phyloP scores from a whole-genome alignment of 2,113 vertebrate genomes.

The Bothrops jararaca region DNA sequence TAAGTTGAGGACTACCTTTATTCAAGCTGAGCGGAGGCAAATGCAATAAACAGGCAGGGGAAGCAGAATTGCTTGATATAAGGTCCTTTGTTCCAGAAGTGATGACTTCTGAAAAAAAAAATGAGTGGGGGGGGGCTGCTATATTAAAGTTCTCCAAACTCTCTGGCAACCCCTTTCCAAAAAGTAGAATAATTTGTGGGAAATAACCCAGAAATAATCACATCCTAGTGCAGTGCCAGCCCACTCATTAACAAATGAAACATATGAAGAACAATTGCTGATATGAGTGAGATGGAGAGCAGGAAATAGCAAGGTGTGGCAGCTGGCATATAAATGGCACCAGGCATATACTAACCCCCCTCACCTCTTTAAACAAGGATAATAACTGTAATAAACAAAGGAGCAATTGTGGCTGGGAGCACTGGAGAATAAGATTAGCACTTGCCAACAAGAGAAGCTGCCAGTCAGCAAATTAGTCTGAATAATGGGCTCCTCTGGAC shows the following conservation, averaged over 20 bases:
- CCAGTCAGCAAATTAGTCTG: not conserved
- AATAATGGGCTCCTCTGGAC: constrained; percentile 14
- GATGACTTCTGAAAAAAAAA: not conserved
- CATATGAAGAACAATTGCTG: constrained; percentile 3
- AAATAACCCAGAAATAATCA: constrained; percentile 13
- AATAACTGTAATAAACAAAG: constrained; percentile 29
- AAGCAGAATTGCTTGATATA: not conserved
- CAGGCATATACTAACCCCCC: not conserved
- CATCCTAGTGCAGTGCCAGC: not conserved
- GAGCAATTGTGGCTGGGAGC: not conserved
- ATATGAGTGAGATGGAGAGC: not conserved
- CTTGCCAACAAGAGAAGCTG: constrained; percentile 5
- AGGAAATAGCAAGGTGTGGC: constrained; percentile 9
- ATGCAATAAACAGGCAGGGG: not conserved
- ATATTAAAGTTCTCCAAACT: not conserved
- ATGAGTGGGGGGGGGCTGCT: not conserved
- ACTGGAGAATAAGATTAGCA: constrained; percentile 8
- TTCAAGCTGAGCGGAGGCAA: not conserved
- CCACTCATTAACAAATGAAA: not conserved
- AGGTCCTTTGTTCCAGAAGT: not conserved
- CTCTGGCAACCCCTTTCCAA: not conserved
- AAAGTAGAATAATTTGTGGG: constrained; percentile 1
- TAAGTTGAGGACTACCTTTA: not conserved
- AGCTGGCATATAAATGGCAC: not conserved
- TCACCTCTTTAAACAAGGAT: not conserved